Percentiles rank a stretch among this genome's conserved stretches.
Evolutionary conservation across 2,888 invertebrate species (phyloP).

Genomic region (Acleris sparsana): DNA sequence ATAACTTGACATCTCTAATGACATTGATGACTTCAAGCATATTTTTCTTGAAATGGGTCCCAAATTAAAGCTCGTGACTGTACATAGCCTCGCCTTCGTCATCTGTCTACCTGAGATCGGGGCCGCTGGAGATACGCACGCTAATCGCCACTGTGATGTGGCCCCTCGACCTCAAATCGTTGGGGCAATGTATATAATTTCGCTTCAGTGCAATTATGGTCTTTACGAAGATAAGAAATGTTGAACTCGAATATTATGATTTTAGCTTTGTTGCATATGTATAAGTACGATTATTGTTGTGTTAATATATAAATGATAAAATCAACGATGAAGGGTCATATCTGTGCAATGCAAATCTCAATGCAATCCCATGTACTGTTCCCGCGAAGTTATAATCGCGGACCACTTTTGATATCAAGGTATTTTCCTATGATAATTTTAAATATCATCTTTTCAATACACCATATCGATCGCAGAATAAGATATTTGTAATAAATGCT

Average conservation of each 20-base stretch:
- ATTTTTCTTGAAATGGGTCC: too few relatives aligned
- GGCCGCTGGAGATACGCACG: too few relatives aligned
- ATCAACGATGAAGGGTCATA: background rate
- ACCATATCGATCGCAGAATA: conserved; percentile 10
- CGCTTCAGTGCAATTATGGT: conserved; percentile 24
- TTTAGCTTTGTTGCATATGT: conserved; percentile 5
- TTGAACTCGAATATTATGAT: background rate
- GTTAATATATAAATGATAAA: too few relatives aligned
- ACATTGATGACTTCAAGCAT: too few relatives aligned
- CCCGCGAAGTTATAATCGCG: conserved; percentile 1
- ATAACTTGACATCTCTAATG: too few relatives aligned
- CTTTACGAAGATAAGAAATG: background rate
- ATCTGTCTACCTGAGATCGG: too few relatives aligned
- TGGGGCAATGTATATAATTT: background rate
- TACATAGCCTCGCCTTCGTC: too few relatives aligned
- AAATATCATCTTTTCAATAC: background rate
- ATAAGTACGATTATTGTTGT: too few relatives aligned
- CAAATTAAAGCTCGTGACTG: too few relatives aligned
- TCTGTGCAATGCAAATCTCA: conserved; percentile 21
- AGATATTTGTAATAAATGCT: background rate
- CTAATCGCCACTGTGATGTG: too few relatives aligned
- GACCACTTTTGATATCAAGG: conserved; percentile 16
- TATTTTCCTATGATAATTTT: conserved; percentile 4
- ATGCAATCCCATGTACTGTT: conserved; percentile 4
- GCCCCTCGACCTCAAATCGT: too few relatives aligned